A percentile compares a stretch with the other conserved stretches of the same genome.
Evolutionary conservation across 1,140 invertebrate species (phyloP).

Genomic region (Drosophila seguyi): DNA sequence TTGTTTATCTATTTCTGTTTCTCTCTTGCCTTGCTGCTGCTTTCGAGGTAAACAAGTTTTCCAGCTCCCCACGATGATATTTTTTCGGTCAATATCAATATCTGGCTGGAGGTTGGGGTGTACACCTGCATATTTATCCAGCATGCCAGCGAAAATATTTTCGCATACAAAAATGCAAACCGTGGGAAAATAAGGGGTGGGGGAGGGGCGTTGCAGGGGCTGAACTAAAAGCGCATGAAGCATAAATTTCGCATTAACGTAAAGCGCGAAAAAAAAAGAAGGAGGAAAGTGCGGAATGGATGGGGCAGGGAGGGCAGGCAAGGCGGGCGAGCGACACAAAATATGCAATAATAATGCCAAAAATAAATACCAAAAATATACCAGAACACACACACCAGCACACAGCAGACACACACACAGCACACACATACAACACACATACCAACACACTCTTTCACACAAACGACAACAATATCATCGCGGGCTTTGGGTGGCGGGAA

Average conservation of each 20-base stretch:
- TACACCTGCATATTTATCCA: constrained; percentile 47
- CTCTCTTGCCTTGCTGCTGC: constrained; percentile 17
- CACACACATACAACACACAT: not conserved
- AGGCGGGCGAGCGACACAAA: constrained; percentile 42
- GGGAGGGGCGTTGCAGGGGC: not conserved
- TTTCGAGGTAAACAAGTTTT: constrained; percentile 35
- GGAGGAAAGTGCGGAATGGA: not conserved
- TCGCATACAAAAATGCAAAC: constrained; percentile 45
- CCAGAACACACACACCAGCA: constrained; percentile 3
- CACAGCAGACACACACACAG: no score
- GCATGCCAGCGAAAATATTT: constrained; percentile 43
- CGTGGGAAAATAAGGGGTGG: not conserved
- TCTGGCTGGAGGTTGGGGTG: constrained; percentile 17
- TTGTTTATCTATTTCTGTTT: constrained; percentile 50
- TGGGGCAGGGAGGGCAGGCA: not conserved
- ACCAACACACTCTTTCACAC: not conserved
- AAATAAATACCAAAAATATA: constrained; percentile 57
- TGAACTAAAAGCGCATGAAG: constrained; percentile 68
- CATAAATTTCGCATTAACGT: constrained; percentile 77
- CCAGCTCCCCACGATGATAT: constrained; percentile 13
- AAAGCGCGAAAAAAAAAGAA: constrained; percentile 56
- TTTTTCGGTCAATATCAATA: constrained; percentile 71
- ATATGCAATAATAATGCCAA: constrained; percentile 61
- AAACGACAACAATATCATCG: constrained; percentile 26
- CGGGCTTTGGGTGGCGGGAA: constrained; percentile 15